Evolutionary conservation across 2,888 invertebrate genomes (phyloP), one percentile per base, ranked within the genome.

Genomic region (Hypercompe scribonia): DNA sequence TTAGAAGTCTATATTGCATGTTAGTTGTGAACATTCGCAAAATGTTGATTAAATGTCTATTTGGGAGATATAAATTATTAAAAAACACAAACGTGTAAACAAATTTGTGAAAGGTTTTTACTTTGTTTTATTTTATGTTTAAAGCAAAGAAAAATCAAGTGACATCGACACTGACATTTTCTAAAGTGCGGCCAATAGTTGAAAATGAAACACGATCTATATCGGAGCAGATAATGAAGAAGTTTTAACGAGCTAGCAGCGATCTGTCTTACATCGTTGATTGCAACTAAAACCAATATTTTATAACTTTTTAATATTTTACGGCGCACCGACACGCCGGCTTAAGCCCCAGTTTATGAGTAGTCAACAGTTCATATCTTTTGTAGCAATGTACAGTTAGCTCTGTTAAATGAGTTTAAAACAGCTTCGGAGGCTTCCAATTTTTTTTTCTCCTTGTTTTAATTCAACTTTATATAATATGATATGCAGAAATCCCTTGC

Each of bases 221-320:
- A 50, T 7, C n/a, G 13, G 31, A 36, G 28, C 28, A 54, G 67
- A 73, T 73, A 73, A 78, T 81, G 76, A 76, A 78, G 71, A 78
- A 79, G 78, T 82, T 79, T 80, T 79, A 82, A 80, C 77, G 79
- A 74, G 50, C 36, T 34, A 33, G 69, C 68, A 33, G 50, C 68
- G 34, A 65, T 50, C 63, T 34, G 54, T 66, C 68, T 70, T 39
- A 33, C 64, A 24, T 28, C 85, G 84, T 86, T 89, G 88, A 88
- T 89, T 89, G 85, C 86, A 82, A 85, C 82, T 82, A 80, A 86
- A 84, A 83, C 83, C 83, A 79, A 72, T 69, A 82, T 81, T 84
- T 80, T 81, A 77, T 70, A 34, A 70, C 70, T 70, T 70, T 68
- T 68, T 39, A 77, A 80, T 79, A 77, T 81, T 78, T 78, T 71